Percentiles rank a stretch among this genome's conserved stretches.
Evolutionary conservation across 2,888 invertebrate species (phyloP).

Genomic region (Hirtodrosophila cameraria): DNA sequence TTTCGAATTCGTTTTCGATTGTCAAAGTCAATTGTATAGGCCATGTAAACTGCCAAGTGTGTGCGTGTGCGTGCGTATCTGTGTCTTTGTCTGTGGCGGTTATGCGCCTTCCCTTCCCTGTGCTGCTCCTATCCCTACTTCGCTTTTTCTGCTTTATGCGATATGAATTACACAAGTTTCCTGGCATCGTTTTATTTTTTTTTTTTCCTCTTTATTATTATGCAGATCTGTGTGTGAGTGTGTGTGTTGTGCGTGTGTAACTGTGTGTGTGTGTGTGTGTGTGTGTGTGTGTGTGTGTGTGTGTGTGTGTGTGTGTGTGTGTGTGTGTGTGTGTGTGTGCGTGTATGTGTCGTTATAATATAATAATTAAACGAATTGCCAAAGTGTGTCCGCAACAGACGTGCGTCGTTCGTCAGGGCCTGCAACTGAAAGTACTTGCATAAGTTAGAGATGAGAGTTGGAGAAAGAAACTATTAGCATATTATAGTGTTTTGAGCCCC

Average conservation of each 20-base stretch:
- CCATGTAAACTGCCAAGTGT: slow-evolving; percentile 59
- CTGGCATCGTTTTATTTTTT: slow-evolving; percentile 72
- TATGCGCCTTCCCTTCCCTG: slow-evolving; percentile 1
- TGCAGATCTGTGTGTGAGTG: slow-evolving; percentile 40
- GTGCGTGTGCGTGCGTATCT: slow-evolving; percentile 5
- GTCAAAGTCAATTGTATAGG: slow-evolving; percentile 70
- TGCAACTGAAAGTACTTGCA: slow-evolving; percentile 16
- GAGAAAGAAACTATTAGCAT: not conserved
- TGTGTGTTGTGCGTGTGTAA: slow-evolving; percentile 6
- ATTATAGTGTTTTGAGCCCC: not conserved
- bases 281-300: too few relatives aligned
- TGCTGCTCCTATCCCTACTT: slow-evolving; percentile 4
- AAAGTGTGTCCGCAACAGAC: slow-evolving; percentile 78
- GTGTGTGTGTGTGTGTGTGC: slow-evolving; percentile 15
- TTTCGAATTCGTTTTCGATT: slow-evolving; percentile 70
- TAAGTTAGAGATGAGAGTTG: slow-evolving; percentile 39
- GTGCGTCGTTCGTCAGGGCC: slow-evolving; percentile 64
- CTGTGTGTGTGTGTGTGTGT: slow-evolving; percentile 19
- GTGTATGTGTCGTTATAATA: slow-evolving; percentile 62
- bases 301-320: slow-evolving; percentile 11
- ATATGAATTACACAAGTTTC: slow-evolving; percentile 78
- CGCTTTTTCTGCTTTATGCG: slow-evolving; percentile 58
- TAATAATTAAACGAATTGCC: slow-evolving; percentile 82
- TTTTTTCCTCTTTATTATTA: slow-evolving; percentile 77
- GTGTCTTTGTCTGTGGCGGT: slow-evolving; percentile 57